These are phyloP conservation scores for Protomyctophum bolini DNA, from an alignment of 2,113 vertebrate genomes.

Conservation along the genomic window DNA sequence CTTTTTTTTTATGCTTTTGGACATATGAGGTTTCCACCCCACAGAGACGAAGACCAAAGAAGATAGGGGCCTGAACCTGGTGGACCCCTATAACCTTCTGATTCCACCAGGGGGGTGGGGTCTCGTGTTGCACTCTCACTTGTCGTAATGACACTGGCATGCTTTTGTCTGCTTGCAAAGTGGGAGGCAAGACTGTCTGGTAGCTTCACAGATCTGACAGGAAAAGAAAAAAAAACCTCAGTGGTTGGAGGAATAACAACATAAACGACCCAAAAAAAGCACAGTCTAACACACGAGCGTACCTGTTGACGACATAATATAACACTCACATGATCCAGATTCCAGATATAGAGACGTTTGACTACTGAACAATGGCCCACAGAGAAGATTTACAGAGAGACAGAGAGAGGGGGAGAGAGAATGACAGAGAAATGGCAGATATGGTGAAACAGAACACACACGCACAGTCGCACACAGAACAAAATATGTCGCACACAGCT, in stretches of 20 bases:
- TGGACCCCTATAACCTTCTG: not conserved
- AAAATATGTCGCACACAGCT: slow-evolving; percentile 1
- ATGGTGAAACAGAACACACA: slow-evolving; percentile 1
- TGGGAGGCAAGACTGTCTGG: not conserved
- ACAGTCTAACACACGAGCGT: too few species aligned
- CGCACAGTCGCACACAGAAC: not conserved
- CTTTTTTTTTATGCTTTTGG: too few species aligned
- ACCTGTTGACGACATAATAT: too few species aligned
- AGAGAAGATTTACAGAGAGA: not conserved
- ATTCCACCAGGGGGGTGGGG: not conserved
- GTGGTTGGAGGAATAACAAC: too few species aligned
- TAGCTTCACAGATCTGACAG: too few species aligned
- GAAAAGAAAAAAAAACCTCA: too few species aligned
- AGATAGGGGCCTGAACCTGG: slow-evolving; percentile 7
- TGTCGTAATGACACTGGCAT: not conserved
- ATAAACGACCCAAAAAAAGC: too few species aligned
- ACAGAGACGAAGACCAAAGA: not conserved
- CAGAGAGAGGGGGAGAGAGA: too few species aligned
- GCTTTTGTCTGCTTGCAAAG: slow-evolving; percentile 1
- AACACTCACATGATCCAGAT: too few species aligned
- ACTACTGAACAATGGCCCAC: too few species aligned
- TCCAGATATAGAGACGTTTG: too few species aligned
- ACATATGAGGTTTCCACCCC: too few species aligned
- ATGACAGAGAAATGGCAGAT: not conserved
- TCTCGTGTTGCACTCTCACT: not conserved